Evolutionary conservation across 2,113 vertebrate species (phyloP).

Genomic region (Tyrannus savana): DNA sequence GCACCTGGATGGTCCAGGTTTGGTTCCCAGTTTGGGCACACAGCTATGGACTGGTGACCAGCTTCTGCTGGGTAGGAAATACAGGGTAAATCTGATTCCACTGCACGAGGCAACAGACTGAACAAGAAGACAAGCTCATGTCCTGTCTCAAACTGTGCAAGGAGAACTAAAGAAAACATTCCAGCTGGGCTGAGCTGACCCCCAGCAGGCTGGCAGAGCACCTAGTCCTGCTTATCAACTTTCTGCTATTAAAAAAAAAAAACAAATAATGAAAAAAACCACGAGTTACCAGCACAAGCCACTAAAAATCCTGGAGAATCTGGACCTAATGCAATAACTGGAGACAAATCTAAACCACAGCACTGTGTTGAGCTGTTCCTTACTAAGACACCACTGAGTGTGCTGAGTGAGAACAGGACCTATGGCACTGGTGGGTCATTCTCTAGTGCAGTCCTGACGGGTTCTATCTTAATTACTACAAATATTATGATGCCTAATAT

Average conservation of each 20-base stretch:
- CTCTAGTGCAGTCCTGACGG: not conserved
- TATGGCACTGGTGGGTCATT: no score
- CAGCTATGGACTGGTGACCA: not conserved
- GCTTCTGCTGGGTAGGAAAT: not conserved
- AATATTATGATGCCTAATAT: not conserved
- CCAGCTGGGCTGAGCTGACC: not conserved
- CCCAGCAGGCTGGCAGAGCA: not conserved
- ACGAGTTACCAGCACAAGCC: not conserved
- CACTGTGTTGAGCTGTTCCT: not conserved
- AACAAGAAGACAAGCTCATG: not conserved
- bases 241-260: not conserved
- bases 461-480: not conserved
- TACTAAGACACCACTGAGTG: not conserved
- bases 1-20: not conserved
- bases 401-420: not conserved
- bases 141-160: not conserved
- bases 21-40: not conserved
- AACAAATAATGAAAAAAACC: not conserved
- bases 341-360: not conserved
- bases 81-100: not conserved
- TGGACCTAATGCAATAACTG: not conserved
- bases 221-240: not conserved
- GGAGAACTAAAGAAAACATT: not conserved
- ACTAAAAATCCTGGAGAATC: not conserved
- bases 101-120: not conserved